Evolutionary conservation across 2,888 invertebrate species (phyloP).

Genomic region (Nomada lathburiana): DNA sequence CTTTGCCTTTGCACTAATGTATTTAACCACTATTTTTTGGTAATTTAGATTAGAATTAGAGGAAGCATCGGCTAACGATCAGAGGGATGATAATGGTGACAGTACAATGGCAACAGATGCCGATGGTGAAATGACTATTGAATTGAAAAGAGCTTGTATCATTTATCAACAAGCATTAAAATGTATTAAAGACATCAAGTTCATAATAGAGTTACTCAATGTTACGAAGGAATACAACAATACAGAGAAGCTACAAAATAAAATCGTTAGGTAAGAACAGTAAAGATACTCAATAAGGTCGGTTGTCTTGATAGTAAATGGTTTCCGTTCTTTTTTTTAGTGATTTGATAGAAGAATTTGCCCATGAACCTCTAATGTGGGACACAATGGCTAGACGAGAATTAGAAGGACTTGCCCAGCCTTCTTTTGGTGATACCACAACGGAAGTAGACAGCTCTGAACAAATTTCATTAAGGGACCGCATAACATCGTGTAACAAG

Average conservation of each 20-base stretch:
- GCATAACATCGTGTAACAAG: conserved; percentile 84
- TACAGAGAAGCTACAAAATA: conserved; percentile 86
- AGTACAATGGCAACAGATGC: not conserved
- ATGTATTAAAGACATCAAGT: conserved; percentile 86
- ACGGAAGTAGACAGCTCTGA: conserved; percentile 74
- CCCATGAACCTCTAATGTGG: conserved; percentile 86
- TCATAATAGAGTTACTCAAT: conserved; percentile 87
- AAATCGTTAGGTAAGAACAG: conserved; percentile 83
- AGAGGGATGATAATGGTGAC: conserved; percentile 30
- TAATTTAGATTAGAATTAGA: conserved; percentile 74
- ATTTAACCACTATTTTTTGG: not conserved
- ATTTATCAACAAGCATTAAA: conserved; percentile 88
- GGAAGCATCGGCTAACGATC: conserved; percentile 39
- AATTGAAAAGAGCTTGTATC: conserved; percentile 86
- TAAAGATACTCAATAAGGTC: conserved; percentile 1
- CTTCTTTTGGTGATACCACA: conserved; percentile 63
- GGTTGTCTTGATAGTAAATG: not conserved
- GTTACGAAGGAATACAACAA: conserved; percentile 87
- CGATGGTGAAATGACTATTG: conserved; percentile 71
- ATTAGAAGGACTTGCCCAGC: conserved; percentile 84
- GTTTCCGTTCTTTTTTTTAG: conserved; percentile 68
- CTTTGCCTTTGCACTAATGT: not conserved
- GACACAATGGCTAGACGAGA: conserved; percentile 87
- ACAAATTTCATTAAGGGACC: conserved; percentile 81
- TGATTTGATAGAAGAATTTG: conserved; percentile 85